Conservation (phyloP, 2,797 vertebrate genomes). For the Phyllotis vaccarum region DNA sequence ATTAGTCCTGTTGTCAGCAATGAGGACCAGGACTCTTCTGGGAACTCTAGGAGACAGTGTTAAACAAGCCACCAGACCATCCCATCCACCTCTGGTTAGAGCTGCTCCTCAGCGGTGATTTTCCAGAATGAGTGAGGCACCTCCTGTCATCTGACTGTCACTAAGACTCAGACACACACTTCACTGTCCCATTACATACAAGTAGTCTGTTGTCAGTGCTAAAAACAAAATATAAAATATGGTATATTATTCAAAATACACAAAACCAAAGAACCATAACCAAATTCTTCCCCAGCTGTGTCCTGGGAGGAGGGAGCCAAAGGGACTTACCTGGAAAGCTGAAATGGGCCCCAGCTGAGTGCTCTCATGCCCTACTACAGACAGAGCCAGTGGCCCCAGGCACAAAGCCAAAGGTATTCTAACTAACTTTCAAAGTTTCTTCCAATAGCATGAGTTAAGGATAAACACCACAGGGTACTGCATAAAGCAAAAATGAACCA, state of each 20-base stretch:
- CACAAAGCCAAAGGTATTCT: constrained; percentile 20
- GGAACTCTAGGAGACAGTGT: background rate
- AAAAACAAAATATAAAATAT: constrained; percentile 57
- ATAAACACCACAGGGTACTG: background rate
- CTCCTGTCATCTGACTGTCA: constrained; percentile 1
- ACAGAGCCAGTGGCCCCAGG: background rate
- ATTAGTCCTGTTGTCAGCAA: constrained; percentile 50
- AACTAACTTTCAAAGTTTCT: constrained; percentile 16
- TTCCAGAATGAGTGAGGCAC: background rate
- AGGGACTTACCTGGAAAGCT: background rate
- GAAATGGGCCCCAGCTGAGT: background rate
- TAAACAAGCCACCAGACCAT: background rate
- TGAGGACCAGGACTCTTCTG: constrained; percentile 9
- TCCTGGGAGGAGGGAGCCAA: background rate
- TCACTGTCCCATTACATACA: constrained; percentile 49
- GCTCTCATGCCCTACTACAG: background rate
- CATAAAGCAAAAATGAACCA: constrained; percentile 60
- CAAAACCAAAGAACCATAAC: constrained; percentile 31
- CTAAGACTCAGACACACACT: background rate
- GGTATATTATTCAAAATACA: constrained; percentile 24
- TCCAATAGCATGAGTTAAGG: background rate
- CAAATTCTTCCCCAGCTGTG: background rate
- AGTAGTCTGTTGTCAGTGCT: constrained; percentile 13
- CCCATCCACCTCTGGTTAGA: background rate
- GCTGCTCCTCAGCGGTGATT: background rate